Evolutionary conservation across 2,888 invertebrate species (phyloP).

Genomic region (Drosophila pseudotalamancana): DNA sequence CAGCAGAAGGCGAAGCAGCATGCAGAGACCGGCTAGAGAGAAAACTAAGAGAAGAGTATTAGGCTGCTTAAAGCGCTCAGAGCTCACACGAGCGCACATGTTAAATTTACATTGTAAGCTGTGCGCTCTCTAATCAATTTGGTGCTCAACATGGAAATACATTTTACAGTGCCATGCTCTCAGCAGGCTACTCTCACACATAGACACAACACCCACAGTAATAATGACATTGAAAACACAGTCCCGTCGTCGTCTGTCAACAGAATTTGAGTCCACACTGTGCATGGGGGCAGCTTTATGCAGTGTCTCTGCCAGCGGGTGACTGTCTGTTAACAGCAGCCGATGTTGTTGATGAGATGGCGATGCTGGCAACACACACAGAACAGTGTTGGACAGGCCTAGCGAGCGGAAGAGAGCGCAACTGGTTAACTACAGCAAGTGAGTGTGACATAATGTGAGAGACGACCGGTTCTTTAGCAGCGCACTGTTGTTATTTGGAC

Average conservation of each 20-base stretch:
- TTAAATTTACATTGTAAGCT: slow-evolving; percentile 57
- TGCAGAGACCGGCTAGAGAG: slow-evolving; percentile 47
- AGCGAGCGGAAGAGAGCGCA: slow-evolving; percentile 19
- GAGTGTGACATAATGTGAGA: slow-evolving; percentile 42
- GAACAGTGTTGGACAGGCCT: slow-evolving; percentile 9
- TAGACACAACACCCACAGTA: slow-evolving; percentile 27
- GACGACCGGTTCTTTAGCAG: slow-evolving; percentile 55
- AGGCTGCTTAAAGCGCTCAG: slow-evolving; percentile 22
- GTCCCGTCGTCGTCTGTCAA: slow-evolving; percentile 59
- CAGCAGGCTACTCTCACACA: slow-evolving; percentile 12
- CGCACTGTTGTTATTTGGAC: slow-evolving; percentile 35
- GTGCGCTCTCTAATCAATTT: slow-evolving; percentile 64
- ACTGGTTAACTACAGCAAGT: slow-evolving; percentile 54
- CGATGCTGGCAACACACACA: slow-evolving; percentile 29
- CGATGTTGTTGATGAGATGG: slow-evolving; percentile 47
- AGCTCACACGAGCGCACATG: slow-evolving; percentile 28
- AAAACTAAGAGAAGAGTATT: slow-evolving; percentile 22
- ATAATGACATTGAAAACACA: slow-evolving; percentile 73
- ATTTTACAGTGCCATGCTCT: slow-evolving; percentile 49
- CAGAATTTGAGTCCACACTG: slow-evolving; percentile 55
- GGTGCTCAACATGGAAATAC: slow-evolving; percentile 38
- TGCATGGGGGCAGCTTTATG: slow-evolving; percentile 20
- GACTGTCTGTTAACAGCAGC: slow-evolving; percentile 55
- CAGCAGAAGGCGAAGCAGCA: slow-evolving; percentile 5
- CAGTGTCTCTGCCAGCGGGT: slow-evolving; percentile 40